Evolutionary conservation across 2,888 invertebrate genomes (phyloP), one percentile per base, ranked within the genome.

Genomic region (Cataglyphis rosenhaueri): DNA sequence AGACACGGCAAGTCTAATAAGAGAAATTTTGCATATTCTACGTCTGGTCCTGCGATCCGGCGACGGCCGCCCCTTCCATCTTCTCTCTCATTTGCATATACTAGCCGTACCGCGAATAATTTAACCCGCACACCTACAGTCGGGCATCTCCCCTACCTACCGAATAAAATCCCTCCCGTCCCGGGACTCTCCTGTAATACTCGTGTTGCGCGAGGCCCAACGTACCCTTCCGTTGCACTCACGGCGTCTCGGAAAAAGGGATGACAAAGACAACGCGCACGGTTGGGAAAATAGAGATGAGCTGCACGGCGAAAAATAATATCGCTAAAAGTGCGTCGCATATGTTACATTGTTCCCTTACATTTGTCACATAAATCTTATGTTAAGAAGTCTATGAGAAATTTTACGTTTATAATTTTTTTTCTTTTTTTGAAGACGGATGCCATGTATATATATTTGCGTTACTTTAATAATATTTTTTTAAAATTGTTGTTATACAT

Each of bases 1-100:
- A 83, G 91, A 89, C 91, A 89, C 88, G 89, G 89, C 90, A 90
- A 92, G 92, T 93, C 91, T 93, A 93, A 93, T 93, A 93, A 92
- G 92, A 91, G 92, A 88, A 93, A 93, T 93, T 93, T 93, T 93
- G 93, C 93, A 93, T 93, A 93, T 93, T 92, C 92, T 89, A 84
- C 79, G 86, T 83, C 81, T 85, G 83, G 83, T 84, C 84, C 82
- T 83, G 78, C 89, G 86, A 89, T 87, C 87, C 84, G 82, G 59
- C 85, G 61, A 84, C 81, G 73, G 68, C 84, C 29, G 29, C 79
- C 82, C 82, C 71, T 85, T 85, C 90, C 91, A 91, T 89, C 88
- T 88, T 86, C 83, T 87, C 76, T 88, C 91, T 93, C 92, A 93
- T 93, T 93, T 93, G 93, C 93, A 93, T 93, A 93, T 92, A 93